Evolutionary conservation across 2,888 invertebrate genomes (phyloP), one percentile per base, ranked within the genome.

Genomic region (Carterocephalus palaemon): DNA sequence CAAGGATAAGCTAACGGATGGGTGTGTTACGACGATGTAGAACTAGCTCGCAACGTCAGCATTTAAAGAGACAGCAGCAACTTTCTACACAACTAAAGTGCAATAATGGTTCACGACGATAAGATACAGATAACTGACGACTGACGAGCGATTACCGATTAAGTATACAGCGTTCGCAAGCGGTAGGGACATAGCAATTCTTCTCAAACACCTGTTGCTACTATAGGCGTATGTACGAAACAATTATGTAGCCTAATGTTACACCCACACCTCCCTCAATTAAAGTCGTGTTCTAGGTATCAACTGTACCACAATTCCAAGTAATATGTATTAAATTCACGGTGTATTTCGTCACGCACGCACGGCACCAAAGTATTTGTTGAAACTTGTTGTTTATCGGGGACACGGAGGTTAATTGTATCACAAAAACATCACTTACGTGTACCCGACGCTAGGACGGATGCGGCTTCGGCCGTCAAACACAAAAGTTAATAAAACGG

Each of bases 401-500:
- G 67, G 67, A 63, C 68, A 67, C 70, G 53, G 59, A 69, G 59
- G 64, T 70, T 68, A 76, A 70, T 66, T 64, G 67, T 72, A 68
- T 70, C 76, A 79, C 73, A 74, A 64, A 73, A 75, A 72, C 71
- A 64, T 60, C 72, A 83, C 85, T 85, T 83, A 84, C 85, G 64
- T 80, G 64, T 63, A 64, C 72, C 70, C 64, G 67, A 64, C 57
- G 55, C 57, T 60, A n/a, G n/a, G n/a, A 59, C 62, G 59, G 64
- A 62, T 57, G 62, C 45, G 36, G 64, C 64, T 63, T 66, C 57
- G 61, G 47, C 34, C 38, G 36, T 62, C 54, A 58, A 77, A 76
- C 75, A 72, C 70, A 70, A 59, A 72, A 73, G 75, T 75, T 73
- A 73, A 67, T 71, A 39, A 56, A 62, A 60, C 60, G 57, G 56